A percentile compares a stretch with the other conserved stretches of the same genome.
phyloP scores from a whole-genome alignment of 2,113 vertebrate species.

The Hypanus sabinus region DNA sequence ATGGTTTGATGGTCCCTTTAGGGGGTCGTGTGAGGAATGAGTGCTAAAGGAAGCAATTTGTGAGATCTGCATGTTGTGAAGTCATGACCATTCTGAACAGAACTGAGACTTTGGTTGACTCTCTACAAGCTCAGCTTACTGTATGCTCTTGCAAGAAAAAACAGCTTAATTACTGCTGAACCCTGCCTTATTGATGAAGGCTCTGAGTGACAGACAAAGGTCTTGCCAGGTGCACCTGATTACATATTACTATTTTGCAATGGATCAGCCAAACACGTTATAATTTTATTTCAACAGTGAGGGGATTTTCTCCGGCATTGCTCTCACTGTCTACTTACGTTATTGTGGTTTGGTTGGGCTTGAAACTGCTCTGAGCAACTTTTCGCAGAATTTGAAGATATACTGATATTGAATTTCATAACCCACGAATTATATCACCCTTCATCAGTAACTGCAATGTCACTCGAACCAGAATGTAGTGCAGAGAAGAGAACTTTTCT shows the following conservation, averaged over 20 bases:
- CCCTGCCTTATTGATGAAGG: background rate
- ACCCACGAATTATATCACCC: background rate
- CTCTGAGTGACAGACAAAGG: background rate
- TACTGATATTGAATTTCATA: background rate
- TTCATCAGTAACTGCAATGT: background rate
- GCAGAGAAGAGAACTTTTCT: background rate
- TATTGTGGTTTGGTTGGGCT: background rate
- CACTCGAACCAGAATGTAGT: background rate
- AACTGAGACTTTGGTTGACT: background rate
- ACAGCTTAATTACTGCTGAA: conserved; percentile 10
- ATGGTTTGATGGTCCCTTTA: background rate
- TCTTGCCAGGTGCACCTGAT: background rate
- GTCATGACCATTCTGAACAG: background rate
- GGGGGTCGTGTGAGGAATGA: background rate
- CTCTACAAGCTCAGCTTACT: background rate
- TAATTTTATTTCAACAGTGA: background rate
- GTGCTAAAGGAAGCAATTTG: background rate
- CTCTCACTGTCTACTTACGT: background rate
- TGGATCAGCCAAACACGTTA: background rate
- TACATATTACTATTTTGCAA: background rate
- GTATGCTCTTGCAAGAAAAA: conserved; percentile 19
- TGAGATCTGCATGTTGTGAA: background rate
- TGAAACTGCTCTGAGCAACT: background rate
- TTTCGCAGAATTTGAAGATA: conserved; percentile 7
- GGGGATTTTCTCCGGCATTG: conserved; percentile 4